phyloP scores from a whole-genome alignment of 1,140 invertebrate species.

The Caenorhabditis tropicalis region DNA sequence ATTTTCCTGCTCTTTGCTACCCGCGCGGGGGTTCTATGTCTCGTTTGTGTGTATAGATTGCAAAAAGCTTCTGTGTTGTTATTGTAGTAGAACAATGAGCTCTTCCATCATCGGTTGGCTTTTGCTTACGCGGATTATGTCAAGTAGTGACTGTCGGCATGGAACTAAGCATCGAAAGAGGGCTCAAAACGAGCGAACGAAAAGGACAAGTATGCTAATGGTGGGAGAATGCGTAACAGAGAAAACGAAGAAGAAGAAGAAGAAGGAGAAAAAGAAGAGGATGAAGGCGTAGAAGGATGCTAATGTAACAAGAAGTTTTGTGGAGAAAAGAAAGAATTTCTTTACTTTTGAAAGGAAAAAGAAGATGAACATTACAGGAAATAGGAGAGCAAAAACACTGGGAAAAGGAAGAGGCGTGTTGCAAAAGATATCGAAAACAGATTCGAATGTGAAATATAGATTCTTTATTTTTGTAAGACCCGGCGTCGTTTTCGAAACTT shows the following conservation, averaged over 20 bases:
- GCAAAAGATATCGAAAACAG: not conserved
- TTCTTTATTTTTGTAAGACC: no score
- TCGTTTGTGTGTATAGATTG: conserved; percentile 30
- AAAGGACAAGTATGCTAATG: conserved; percentile 28
- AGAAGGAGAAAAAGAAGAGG: conserved; percentile 27
- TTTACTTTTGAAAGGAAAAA: conserved; percentile 29
- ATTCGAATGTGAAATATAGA: not conserved
- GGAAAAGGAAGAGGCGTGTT: not conserved
- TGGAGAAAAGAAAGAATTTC: conserved; percentile 31
- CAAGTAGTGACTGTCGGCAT: conserved; percentile 37
- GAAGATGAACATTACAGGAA: conserved; percentile 29
- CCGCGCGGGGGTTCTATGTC: conserved; percentile 2
- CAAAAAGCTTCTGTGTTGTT: conserved; percentile 42
- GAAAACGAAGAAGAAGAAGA: conserved; percentile 21
- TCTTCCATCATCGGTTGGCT: not conserved
- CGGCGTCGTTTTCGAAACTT: no score
- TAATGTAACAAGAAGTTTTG: conserved; percentile 42
- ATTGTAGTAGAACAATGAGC: conserved; percentile 34
- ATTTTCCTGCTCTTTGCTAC: not conserved
- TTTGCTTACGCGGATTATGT: conserved; percentile 39
- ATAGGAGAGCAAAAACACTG: not conserved
- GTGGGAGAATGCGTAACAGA: not conserved
- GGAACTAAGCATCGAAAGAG: not conserved
- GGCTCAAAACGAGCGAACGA: not conserved
- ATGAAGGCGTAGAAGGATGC: conserved; percentile 25